A percentile compares a stretch with the other conserved stretches of the same genome.
Evolutionary conservation across 2,113 vertebrate genomes (phyloP).

Genomic region (Cygnus buccinator): DNA sequence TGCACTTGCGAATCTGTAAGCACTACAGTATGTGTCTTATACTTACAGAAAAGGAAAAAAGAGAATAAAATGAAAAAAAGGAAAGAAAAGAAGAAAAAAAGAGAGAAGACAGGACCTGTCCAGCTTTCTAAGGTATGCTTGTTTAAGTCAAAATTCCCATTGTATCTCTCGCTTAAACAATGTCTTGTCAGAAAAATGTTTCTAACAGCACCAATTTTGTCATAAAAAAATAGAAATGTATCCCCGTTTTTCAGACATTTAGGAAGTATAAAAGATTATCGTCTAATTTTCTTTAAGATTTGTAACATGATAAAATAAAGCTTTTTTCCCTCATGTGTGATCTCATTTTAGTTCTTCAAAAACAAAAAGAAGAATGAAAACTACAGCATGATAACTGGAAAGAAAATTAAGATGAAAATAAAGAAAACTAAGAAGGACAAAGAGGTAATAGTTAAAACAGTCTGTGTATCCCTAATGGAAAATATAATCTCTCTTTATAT

Average conservation of each 20-base stretch:
- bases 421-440: slow-evolving; percentile 93
- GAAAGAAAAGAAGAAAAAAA: slow-evolving; percentile 86
- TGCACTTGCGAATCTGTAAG: background rate
- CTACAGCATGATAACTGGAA: slow-evolving; percentile 93
- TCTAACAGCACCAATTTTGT: background rate
- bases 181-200: background rate
- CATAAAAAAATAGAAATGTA: background rate
- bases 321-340: background rate
- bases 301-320: background rate
- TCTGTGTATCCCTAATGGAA: background rate
- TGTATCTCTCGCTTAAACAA: background rate
- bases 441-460: slow-evolving; percentile 76
- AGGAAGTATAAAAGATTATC: background rate
- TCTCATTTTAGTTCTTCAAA: slow-evolving; percentile 84
- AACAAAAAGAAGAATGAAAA: slow-evolving; percentile 87
- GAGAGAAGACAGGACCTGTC: slow-evolving; percentile 82
- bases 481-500: background rate
- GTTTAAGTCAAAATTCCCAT: background rate
- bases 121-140: slow-evolving; percentile 88
- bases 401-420: slow-evolving; percentile 94
- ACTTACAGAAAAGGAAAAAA: slow-evolving; percentile 85
- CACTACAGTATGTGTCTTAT: background rate
- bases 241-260: background rate
- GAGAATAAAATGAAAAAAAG: slow-evolving; percentile 87
- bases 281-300: background rate